Base-by-base conservation (phyloP, 1,140 invertebrate genomes). In the Macrotrachela quadricornifera region DNA sequence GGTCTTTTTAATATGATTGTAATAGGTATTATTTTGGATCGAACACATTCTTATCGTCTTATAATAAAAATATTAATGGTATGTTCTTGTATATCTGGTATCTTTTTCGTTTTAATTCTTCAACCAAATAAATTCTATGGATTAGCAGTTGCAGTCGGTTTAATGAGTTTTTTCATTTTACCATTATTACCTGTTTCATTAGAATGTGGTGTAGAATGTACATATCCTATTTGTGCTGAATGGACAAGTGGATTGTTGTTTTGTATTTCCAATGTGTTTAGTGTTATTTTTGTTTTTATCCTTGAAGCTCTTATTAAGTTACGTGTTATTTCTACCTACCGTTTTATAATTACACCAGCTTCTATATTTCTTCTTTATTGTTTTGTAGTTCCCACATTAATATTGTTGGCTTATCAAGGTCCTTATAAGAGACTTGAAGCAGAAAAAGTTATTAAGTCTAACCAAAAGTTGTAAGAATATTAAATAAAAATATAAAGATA, bases 211-310 rank as follows among this genome's bases (percentile, higher is more conserved):
- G 69, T 71, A 15, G 71, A 73, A 59, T 59, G 66, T 42, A 70
- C 70, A 4, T 73, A 66, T 49, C 71, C 71, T 45, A 68, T 73
- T 37, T 67, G 69, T 3, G 71, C 71, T 54, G 69, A 65, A 45
- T 70, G 67, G 0, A 71, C 69, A 56, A 64, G 69, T 30, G 71
- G 70, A 10, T 54, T 73, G 6, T 59, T 72, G 40, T 61, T 71
- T 40, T 64, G 71, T 13, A 66, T 64, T 17, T 70, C 70, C 67
- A 70, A 61, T 60, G 63, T 63, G 42, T 11, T 53, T 36, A 44
- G 51, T 30, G 21, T 2, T 4, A 30, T 30, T 4, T 30, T 30
- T 30, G 8, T 30, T 30, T 30, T 30, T 30, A 30, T 30, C 8
- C 21, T 30, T 30, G 21, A 8, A 30, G 2, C 2, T 30, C 8